Evolutionary conservation across 2,888 invertebrate species (phyloP).

Genomic region (Eubasilissa splendida): DNA sequence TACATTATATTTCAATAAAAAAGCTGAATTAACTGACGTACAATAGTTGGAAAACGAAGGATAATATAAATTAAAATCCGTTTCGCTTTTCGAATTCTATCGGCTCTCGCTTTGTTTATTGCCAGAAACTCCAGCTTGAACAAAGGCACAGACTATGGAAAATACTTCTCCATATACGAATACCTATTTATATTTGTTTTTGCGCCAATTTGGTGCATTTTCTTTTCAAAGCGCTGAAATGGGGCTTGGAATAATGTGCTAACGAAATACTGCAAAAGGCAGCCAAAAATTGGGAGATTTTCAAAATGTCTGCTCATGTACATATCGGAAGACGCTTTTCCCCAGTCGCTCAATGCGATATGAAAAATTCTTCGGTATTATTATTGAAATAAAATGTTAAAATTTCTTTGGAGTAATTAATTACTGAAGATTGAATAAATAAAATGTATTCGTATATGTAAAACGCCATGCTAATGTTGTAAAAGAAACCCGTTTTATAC

Average conservation of each 20-base stretch:
- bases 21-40: no score
- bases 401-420: no score
- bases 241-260: background rate
- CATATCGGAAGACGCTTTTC: no score
- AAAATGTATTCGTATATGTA: no score
- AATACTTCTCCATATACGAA: background rate
- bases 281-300: background rate
- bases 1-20: no score
- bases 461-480: no score
- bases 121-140: conserved; percentile 1
- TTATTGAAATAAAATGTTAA: no score
- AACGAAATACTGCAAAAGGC: background rate
- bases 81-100: conserved; percentile 15
- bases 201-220: conserved; percentile 1
- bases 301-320: no score
- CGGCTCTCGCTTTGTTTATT: conserved; percentile 17
- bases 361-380: no score
- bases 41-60: background rate
- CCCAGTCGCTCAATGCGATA: no score
- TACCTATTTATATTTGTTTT: background rate
- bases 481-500: no score
- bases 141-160: conserved; percentile 3
- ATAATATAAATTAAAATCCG: background rate
- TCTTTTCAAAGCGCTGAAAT: background rate
- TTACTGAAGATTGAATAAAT: no score